These are phyloP conservation scores for Oryzias javanicus DNA, from an alignment of 2,113 vertebrate genomes.

Conservation along the genomic window DNA sequence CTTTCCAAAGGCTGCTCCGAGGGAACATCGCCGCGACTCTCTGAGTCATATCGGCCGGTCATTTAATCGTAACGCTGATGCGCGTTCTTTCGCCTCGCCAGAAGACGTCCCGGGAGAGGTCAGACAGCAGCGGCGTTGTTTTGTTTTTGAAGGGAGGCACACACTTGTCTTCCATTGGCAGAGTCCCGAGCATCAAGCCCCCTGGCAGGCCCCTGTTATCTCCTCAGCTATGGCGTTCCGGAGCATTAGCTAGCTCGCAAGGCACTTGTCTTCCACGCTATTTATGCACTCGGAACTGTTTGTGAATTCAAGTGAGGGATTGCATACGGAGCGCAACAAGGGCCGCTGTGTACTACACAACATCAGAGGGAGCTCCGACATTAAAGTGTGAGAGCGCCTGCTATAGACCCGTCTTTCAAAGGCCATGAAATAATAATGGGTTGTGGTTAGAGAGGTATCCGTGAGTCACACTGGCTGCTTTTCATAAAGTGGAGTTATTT, in stretches of 20 bases:
- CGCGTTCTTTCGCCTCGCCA: conserved; percentile 60
- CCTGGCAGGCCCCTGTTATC: conserved; percentile 68
- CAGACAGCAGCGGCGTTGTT: conserved; percentile 50
- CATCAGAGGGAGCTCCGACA: conserved; percentile 78
- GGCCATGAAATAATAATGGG: conserved; percentile 83
- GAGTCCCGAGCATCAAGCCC: conserved; percentile 60
- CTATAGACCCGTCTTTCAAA: conserved; percentile 79
- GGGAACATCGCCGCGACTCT: conserved; percentile 55
- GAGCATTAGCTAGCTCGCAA: conserved; percentile 69
- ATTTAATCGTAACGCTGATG: conserved; percentile 70
- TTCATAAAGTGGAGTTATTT: conserved; percentile 84
- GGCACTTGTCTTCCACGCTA: conserved; percentile 69
- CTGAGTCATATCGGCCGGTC: conserved; percentile 70
- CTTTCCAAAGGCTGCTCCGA: conserved; percentile 67
- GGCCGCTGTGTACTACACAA: conserved; percentile 80
- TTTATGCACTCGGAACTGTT: conserved; percentile 81
- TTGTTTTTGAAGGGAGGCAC: conserved; percentile 34
- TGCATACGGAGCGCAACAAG: conserved; percentile 75
- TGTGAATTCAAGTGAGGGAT: conserved; percentile 80
- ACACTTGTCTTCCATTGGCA: conserved; percentile 16
- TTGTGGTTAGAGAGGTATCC: conserved; percentile 80
- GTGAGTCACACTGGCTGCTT: conserved; percentile 81
- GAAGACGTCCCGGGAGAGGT: conserved; percentile 69
- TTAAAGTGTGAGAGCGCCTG: conserved; percentile 71
- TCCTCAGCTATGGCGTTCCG: conserved; percentile 73